Evolutionary conservation across 2,888 invertebrate genomes (phyloP), one percentile per base, ranked within the genome.

Genomic region (Pardosa pseudoannulata): DNA sequence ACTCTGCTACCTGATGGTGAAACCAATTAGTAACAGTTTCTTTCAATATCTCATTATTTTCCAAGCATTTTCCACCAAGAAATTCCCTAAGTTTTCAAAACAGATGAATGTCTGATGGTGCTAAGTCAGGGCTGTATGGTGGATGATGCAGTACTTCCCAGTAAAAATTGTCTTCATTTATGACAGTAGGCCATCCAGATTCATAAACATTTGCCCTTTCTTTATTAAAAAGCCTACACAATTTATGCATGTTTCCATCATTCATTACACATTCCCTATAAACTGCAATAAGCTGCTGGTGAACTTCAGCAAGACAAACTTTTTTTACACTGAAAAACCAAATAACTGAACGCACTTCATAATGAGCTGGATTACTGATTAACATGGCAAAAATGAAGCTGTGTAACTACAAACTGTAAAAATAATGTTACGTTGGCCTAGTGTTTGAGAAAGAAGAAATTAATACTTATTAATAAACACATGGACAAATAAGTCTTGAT

Each of bases 41-140:
- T 27, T 31, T 70, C 23, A 36, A 23, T 9, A 19, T 39, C 1
- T 70, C 39, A 23, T 70, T 0, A 36, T 27, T 70, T 23, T 39
- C 36, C 70, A 70, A 32, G 19, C 27, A 7, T 36, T 70, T 70
- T 70, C 70, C 39, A 1, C 70, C 0, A 16, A 36, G 32, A 39
- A 70, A 32, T 70, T 70, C 11, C 70, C 36, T 70, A 31, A 32
- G 32, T 70, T 36, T 70, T n/a, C n/a, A n/a, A n/a, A n/a, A n/a
- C n/a, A n/a, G n/a, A n/a, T n/a, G n/a, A n/a, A n/a, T n/a, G n/a
- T n/a, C n/a, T n/a, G n/a, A n/a, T n/a, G n/a, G n/a, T n/a, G n/a
- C n/a, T n/a, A n/a, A n/a, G n/a, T n/a, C n/a, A n/a, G n/a, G n/a
- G n/a, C n/a, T n/a, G n/a, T n/a, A n/a, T n/a, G n/a, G n/a, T n/a